phyloP scores from a whole-genome alignment of 2,797 vertebrate species.

The Hydrolagus colliei region DNA sequence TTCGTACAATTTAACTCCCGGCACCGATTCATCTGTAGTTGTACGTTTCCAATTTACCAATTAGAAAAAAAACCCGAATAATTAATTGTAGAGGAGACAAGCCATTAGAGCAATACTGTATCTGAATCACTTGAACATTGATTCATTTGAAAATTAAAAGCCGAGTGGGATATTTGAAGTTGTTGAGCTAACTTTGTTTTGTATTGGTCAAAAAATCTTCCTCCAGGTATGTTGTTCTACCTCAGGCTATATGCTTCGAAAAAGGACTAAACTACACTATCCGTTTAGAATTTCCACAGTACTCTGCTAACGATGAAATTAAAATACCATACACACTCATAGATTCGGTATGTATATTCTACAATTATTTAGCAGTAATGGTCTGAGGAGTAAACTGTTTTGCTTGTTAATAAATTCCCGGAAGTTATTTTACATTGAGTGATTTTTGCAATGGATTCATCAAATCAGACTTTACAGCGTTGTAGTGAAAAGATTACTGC shows the following conservation, averaged over 20 bases:
- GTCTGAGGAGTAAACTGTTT: neutral
- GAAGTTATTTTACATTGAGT: too few relatives aligned
- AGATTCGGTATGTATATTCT: constrained; percentile 77
- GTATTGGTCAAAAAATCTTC: neutral
- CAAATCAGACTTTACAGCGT: too few relatives aligned
- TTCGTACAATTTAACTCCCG: constrained; percentile 42
- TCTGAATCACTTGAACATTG: too few relatives aligned
- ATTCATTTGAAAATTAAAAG: neutral
- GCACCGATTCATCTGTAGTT: neutral
- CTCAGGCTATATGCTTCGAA: constrained; percentile 82
- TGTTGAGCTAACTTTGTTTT: neutral
- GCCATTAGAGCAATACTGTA: too few relatives aligned
- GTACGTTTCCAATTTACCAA: neutral
- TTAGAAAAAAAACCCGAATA: too few relatives aligned
- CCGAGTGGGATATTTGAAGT: too few relatives aligned
- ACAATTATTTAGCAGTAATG: too few relatives aligned
- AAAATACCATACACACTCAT: constrained; percentile 86
- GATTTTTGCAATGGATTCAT: too few relatives aligned
- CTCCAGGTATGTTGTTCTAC: constrained; percentile 72
- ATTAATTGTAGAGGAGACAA: too few relatives aligned
- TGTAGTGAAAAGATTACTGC: too few relatives aligned
- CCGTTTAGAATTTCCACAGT: constrained; percentile 76
- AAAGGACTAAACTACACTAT: constrained; percentile 84
- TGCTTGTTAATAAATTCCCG: neutral
- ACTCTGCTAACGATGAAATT: constrained; percentile 65